These are phyloP conservation scores for Stenolophus ochropezus DNA, from an alignment of 2,888 invertebrate genomes.

Conservation along the genomic window DNA sequence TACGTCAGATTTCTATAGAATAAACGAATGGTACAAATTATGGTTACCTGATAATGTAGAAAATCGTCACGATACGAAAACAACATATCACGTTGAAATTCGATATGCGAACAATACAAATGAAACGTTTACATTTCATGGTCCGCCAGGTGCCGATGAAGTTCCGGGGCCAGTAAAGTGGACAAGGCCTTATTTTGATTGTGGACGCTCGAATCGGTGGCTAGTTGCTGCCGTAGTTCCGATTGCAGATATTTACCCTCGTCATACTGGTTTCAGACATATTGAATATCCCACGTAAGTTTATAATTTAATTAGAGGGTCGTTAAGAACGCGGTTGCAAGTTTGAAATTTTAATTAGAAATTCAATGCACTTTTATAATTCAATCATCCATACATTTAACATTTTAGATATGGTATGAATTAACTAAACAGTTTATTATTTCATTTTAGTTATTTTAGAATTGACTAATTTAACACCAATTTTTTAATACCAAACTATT, in stretches of 20 bases:
- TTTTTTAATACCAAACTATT: no score
- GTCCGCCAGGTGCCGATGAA: conserved; percentile 94
- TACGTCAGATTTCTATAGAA: conserved; percentile 90
- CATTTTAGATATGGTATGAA: no score
- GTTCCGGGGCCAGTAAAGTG: conserved; percentile 94
- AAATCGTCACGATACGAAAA: conserved; percentile 91
- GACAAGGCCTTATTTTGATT: conserved; percentile 97
- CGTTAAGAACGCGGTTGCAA: neutral
- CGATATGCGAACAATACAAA: conserved; percentile 95
- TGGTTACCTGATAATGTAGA: conserved; percentile 91
- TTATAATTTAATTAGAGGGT: conserved; percentile 40
- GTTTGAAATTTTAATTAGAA: neutral
- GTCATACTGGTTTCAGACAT: conserved; percentile 94
- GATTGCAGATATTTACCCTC: conserved; percentile 95
- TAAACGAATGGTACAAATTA: conserved; percentile 93
- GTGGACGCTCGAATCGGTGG: conserved; percentile 96
- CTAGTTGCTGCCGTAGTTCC: conserved; percentile 94
- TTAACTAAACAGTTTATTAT: no score
- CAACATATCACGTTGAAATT: conserved; percentile 95
- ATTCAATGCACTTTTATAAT: neutral
- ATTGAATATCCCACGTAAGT: conserved; percentile 94
- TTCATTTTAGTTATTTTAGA: no score
- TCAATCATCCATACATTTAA: neutral
- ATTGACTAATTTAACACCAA: no score
- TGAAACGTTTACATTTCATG: conserved; percentile 97